Evolutionary conservation across 2,113 vertebrate genomes (phyloP), one percentile per base, ranked within the genome.

Genomic region (Colistium nudipinnis): DNA sequence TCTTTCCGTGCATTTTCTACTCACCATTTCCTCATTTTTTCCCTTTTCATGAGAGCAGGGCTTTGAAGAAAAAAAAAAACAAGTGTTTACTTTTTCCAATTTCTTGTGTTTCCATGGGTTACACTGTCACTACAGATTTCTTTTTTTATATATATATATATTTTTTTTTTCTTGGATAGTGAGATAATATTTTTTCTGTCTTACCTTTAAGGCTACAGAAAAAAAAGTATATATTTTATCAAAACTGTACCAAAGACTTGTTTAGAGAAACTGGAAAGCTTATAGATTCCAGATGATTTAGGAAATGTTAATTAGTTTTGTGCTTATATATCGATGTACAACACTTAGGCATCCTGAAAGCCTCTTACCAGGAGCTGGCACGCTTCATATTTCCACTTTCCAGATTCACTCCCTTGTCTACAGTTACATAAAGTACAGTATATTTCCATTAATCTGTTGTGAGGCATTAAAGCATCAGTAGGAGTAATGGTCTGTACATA

Each of bases 351-450:
- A 20, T 66, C 17, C 48, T 60, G 3, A 81, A 73, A 49, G 2
- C 30, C 41, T 52, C 47, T 25, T 39, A 43, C 69, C 57, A 20
- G 60, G 54, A 68, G 61, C 49, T 5, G 61, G 33, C 44, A 11
- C 41, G 51, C 35, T 56, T 74, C 20, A 52, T 56, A 22, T 82
- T 87, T 82, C 72, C 13, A 4, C 56, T 41, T 35, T 64, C 39
- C 55, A 36, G 57, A 53, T 61, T 76, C 74, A 81, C 62, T 57
- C 69, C 68, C 76, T 76, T 24, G 3, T 54, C 63, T 62, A 49
- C 69, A 53, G 22, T 73, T 81, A 75, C 60, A 39, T 28, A 17
- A 69, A 57, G 36, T 33, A 19, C 63, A 47, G 51, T 56, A 35
- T 33, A 16, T 76, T 82, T 80, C 61, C 25, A 78, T 53, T 33